These are phyloP conservation scores for Porites rus DNA, from an alignment of 92 coral and sea anemone genomes.

Conservation along the genomic window DNA sequence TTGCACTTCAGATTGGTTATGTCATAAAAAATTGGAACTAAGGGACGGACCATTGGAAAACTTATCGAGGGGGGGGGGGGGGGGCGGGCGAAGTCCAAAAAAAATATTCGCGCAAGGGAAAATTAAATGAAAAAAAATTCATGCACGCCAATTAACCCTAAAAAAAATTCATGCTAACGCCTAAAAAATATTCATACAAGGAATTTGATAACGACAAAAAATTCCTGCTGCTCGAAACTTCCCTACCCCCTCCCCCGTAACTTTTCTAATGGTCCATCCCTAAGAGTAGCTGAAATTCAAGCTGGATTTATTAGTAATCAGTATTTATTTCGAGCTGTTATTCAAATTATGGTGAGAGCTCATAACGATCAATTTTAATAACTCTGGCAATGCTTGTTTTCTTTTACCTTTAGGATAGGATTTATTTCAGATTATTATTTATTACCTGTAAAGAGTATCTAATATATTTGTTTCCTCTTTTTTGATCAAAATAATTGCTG, in stretches of 20 bases:
- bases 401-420: not conserved
- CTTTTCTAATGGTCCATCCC: no score
- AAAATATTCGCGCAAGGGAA: no score
- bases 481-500: slow-evolving; percentile 21
- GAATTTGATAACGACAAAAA: no score
- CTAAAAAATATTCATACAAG: no score
- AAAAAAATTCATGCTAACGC: no score
- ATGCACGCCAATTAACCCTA: no score
- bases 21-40: not conserved
- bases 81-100: no score
- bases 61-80: no score
- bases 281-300: not conserved
- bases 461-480: slow-evolving; percentile 18
- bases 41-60: no score
- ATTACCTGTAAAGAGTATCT: slow-evolving; percentile 17
- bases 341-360: not conserved
- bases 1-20: slow-evolving; percentile 1
- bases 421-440: slow-evolving; percentile 40
- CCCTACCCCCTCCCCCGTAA: no score
- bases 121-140: no score
- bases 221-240: no score
- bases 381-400: not conserved
- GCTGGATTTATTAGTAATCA: not conserved
- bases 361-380: not conserved
- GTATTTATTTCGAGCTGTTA: slow-evolving; percentile 25